Evolutionary conservation across 2,113 vertebrate species (phyloP).

Genomic region (Orthonyx spaldingii): DNA sequence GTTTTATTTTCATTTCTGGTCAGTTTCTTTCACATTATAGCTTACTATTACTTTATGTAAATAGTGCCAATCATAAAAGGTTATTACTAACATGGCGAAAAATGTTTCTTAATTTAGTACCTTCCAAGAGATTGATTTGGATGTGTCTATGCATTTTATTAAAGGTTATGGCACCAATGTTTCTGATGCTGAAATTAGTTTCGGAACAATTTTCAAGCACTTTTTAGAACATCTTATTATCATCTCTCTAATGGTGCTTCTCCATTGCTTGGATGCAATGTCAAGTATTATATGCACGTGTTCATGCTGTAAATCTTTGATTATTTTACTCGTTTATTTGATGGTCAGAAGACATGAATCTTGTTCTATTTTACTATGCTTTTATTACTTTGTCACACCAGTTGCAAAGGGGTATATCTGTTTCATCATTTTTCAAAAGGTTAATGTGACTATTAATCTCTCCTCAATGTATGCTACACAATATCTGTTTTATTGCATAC

Average conservation of each 20-base stretch:
- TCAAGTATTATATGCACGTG: neutral
- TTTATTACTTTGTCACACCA: neutral
- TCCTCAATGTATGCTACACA: neutral
- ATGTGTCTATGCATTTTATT: neutral
- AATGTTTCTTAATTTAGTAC: neutral
- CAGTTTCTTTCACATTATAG: neutral
- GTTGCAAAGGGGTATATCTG: neutral
- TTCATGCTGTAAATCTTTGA: slow-evolving; percentile 20
- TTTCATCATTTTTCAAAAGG: neutral
- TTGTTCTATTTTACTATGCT: neutral
- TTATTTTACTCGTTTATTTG: slow-evolving; percentile 43
- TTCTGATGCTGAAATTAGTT: slow-evolving; percentile 21
- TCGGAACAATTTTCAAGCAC: slow-evolving; percentile 10
- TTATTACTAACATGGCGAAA: neutral
- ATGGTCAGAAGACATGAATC: neutral
- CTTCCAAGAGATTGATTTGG: neutral
- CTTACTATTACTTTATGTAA: neutral
- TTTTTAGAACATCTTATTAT: neutral
- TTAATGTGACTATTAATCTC: slow-evolving; percentile 27
- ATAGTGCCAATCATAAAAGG: neutral
- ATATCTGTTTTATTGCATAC: neutral
- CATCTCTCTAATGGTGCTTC: slow-evolving; percentile 3
- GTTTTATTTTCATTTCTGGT: neutral
- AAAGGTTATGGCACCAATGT: neutral
- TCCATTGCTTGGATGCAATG: neutral